Base-by-base conservation (phyloP, 2,888 invertebrate genomes). In the Congeria kusceri region DNA sequence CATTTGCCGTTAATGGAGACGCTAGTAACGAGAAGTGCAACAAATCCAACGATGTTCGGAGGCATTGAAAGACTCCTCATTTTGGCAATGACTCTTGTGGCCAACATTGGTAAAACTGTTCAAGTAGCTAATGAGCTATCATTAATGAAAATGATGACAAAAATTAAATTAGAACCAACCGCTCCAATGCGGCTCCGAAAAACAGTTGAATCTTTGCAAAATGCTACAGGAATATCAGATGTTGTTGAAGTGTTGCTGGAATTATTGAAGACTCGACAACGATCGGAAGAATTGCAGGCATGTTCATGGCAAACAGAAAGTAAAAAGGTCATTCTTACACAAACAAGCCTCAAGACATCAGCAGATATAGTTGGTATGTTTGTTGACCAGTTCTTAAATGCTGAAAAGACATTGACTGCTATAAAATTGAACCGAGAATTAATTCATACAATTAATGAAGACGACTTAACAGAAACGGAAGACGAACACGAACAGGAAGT, bases 31-130 rank as follows among this genome's bases (percentile, higher is more conserved):
- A 25, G 23, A 0, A 23, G 61, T 71, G 44, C 15, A 44, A 63
- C 63, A 7, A 44, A 70, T 23, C 63, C 73, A 2, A 46, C 18
- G 0, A 61, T 49, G 15, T 81, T 68, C 25, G 71, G 67, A 9
- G 27, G 84, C 25, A 84, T 86, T 18, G 90, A 90, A 62, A 81
- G 90, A 29, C 62, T 82, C 5, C 32, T 90, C 3, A 67, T 89
- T 0, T 81, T 89, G 3, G 66, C 72, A 13, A 58, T 88, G 70
- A 77, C 85, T 1, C 58, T 86, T 32, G 62, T 89, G 13, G 74
- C 86, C 56, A 89, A 89, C 72, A 78, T 88, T 49, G 84, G 82
- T 4, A 74, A 81, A 20, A 66, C 83, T n/a, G 74, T 87, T 9
- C 64, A 69, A 18, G 53, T 63, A 3, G 65, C 78, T 5, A 64